These are phyloP conservation scores for Brachionus sp. DNA, from an alignment of 1,140 invertebrate species.

Conservation along the genomic window DNA sequence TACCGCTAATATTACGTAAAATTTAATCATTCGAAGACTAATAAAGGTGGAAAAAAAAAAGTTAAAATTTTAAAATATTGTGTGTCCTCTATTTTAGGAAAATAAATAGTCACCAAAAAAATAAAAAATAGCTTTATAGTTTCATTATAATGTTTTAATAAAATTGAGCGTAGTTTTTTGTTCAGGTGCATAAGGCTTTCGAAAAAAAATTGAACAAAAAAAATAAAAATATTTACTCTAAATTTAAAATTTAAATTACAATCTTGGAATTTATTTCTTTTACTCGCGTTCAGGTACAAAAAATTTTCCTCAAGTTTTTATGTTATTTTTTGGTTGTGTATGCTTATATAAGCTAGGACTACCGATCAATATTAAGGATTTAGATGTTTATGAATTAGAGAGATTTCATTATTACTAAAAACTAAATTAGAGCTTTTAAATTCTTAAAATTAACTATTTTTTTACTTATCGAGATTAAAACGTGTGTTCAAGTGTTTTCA, in stretches of 20 bases:
- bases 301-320: slow-evolving; percentile 10
- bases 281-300: neutral
- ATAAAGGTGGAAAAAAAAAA: neutral
- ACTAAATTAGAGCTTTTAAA: neutral
- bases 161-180: neutral
- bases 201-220: neutral
- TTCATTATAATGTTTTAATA: slow-evolving; percentile 4
- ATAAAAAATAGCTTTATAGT: neutral
- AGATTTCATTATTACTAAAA: neutral
- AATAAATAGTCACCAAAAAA: neutral
- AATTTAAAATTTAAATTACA: slow-evolving; percentile 26
- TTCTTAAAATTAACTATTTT: neutral
- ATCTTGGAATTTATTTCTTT: neutral
- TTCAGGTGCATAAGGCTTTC: neutral
- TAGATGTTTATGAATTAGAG: neutral
- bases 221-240: slow-evolving; percentile 23
- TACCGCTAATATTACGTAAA: slow-evolving; percentile 8
- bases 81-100: neutral
- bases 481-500: neutral
- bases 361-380: neutral
- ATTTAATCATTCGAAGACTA: slow-evolving; percentile 9
- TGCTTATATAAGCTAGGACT: neutral
- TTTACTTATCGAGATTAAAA: neutral
- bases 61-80: neutral
- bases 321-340: neutral